These are phyloP conservation scores for Steinernema hermaphroditum DNA, from an alignment of 2,888 invertebrate species.

Conservation along the genomic window DNA sequence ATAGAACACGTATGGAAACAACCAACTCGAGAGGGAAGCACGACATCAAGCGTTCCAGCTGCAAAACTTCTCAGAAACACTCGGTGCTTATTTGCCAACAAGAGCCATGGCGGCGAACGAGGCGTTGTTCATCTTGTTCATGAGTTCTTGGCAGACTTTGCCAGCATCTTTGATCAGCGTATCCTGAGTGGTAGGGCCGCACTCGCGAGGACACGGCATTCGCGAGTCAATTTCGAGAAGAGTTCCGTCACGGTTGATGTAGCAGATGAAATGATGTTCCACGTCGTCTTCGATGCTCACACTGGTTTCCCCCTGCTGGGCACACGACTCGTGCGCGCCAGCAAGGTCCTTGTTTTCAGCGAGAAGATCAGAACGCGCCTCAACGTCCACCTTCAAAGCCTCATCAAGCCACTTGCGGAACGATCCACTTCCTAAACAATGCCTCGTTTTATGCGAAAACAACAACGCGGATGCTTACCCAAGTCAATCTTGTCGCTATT, in stretches of 20 bases:
- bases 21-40: too few species aligned
- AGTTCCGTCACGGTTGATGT: slow-evolving; percentile 51
- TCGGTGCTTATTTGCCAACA: slow-evolving; percentile 41
- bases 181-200: slow-evolving; percentile 52
- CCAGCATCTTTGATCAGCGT: slow-evolving; percentile 59
- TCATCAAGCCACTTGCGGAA: slow-evolving; percentile 54
- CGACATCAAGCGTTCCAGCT: too few species aligned
- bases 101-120: slow-evolving; percentile 61
- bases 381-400: slow-evolving; percentile 49
- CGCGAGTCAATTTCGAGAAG: slow-evolving; percentile 62
- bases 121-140: slow-evolving; percentile 51
- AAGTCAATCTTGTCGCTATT: slow-evolving; percentile 53
- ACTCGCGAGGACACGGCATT: slow-evolving; percentile 54
- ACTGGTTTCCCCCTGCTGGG: slow-evolving; percentile 56
- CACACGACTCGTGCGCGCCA: slow-evolving; percentile 40
- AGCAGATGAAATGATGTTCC: slow-evolving; percentile 62
- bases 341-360: slow-evolving; percentile 44
- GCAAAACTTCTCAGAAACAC: too few species aligned
- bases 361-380: slow-evolving; percentile 53
- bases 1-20: too few species aligned
- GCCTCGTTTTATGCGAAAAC: background rate
- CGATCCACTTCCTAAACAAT: slow-evolving; percentile 45
- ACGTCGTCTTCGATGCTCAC: slow-evolving; percentile 47
- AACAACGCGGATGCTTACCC: slow-evolving; percentile 34
- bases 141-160: slow-evolving; percentile 51